A percentile compares a stretch with the other conserved stretches of the same genome.
phyloP scores from a whole-genome alignment of 2,113 vertebrate species.

The Diphyllodes magnificus region DNA sequence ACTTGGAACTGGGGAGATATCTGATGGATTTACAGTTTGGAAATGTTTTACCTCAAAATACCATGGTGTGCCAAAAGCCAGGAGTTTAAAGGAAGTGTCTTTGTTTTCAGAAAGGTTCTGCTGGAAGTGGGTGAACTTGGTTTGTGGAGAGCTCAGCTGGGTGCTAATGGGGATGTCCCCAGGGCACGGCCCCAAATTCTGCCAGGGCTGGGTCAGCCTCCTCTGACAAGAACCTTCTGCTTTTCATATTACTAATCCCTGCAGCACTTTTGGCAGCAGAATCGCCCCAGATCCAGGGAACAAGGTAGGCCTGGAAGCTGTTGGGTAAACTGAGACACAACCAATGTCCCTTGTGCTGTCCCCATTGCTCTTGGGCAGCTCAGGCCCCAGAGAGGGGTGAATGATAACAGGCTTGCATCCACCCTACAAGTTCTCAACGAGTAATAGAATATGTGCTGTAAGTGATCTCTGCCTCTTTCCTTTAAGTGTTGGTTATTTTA shows the following conservation, averaged over 20 bases:
- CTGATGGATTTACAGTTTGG: conserved; percentile 20
- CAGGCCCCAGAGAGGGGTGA: neutral
- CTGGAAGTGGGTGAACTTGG: neutral
- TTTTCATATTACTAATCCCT: neutral
- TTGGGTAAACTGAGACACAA: neutral
- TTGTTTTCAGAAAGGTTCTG: neutral
- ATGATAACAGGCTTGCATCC: neutral
- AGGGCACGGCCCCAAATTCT: neutral
- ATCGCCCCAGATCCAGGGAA: neutral
- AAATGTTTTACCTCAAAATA: conserved; percentile 17
- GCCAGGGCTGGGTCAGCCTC: neutral
- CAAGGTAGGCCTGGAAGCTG: neutral
- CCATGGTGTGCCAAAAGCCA: neutral
- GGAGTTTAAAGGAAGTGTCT: neutral
- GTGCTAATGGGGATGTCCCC: fast-evolving
- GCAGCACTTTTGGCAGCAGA: neutral
- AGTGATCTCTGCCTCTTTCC: conserved; percentile 35
- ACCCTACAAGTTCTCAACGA: conserved; percentile 22
- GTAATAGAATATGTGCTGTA: neutral
- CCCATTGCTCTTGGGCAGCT: fast-evolving
- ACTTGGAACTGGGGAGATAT: conserved; percentile 10
- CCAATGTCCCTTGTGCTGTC: neutral
- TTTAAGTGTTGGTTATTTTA: conserved; percentile 30
- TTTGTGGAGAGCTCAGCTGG: neutral
- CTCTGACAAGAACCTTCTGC: neutral